These are phyloP conservation scores for Pitta sordida DNA, from an alignment of 2,113 vertebrate species.

Conservation along the genomic window DNA sequence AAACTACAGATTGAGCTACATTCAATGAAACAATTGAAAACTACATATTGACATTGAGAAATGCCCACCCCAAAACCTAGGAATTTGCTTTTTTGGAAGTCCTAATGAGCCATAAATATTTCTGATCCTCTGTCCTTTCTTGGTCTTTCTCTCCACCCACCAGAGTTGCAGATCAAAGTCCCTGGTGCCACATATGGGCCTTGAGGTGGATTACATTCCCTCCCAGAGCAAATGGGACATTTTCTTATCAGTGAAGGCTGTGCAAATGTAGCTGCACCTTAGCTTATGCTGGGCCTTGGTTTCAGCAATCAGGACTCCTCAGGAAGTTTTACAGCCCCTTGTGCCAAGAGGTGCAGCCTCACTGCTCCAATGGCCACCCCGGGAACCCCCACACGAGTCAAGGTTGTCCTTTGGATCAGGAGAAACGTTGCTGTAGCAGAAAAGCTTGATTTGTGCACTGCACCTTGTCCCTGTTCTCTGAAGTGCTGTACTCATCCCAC, in stretches of 20 bases:
- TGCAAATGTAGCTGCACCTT: not conserved
- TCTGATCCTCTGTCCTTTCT: not conserved
- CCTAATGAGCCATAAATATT: not conserved
- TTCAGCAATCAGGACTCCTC: not conserved
- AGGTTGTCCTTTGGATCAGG: not conserved
- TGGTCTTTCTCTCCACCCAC: not conserved
- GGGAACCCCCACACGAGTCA: not conserved
- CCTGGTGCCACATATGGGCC: not conserved
- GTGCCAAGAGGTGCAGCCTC: not conserved
- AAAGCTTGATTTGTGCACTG: not conserved
- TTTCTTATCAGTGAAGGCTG: not conserved
- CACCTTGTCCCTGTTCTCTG: not conserved
- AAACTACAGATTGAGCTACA: not conserved
- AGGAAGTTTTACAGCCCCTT: not conserved
- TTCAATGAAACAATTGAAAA: rapidly evolving
- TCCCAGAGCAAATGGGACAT: not conserved
- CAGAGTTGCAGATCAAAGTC: not conserved
- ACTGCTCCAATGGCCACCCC: rapidly evolving
- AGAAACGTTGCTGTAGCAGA: not conserved
- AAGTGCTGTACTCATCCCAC: not conserved
- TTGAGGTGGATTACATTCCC: not conserved
- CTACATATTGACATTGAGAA: not conserved
- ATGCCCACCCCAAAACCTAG: not conserved
- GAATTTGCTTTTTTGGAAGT: not conserved
- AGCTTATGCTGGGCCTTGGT: not conserved